Evolutionary conservation across 2,113 vertebrate species (phyloP).

Genomic region (Hippocampus comes): DNA sequence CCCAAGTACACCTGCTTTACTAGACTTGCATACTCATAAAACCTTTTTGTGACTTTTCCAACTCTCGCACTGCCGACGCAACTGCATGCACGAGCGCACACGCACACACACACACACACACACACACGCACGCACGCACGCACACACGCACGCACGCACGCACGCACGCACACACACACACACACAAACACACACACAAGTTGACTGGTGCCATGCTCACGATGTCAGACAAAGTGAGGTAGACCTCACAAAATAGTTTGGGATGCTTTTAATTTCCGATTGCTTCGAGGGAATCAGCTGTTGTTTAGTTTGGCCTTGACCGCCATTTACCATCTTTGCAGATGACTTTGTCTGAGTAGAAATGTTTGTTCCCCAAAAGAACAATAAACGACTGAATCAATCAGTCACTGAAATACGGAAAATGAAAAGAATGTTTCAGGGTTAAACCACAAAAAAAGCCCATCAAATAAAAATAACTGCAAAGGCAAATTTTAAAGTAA

Average conservation of each 20-base stretch:
- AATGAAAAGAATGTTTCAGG: no score
- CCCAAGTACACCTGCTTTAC: constrained; percentile 64
- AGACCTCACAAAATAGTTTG: background rate
- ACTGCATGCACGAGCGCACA: constrained; percentile 2
- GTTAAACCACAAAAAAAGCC: no score
- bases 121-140: background rate
- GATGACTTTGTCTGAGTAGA: background rate
- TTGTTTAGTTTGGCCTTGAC: background rate
- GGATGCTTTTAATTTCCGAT: constrained; percentile 2
- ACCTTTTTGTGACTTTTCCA: constrained; percentile 47
- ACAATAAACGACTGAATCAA: background rate
- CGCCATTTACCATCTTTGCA: background rate
- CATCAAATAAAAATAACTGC: no score
- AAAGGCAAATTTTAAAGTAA: background rate
- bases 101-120: background rate
- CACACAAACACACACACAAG: background rate
- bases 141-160: background rate
- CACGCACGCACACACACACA: background rate
- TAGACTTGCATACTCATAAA: constrained; percentile 62
- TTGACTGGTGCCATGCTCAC: background rate
- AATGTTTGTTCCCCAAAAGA: background rate
- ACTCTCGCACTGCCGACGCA: constrained; percentile 19
- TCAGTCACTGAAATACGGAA: background rate
- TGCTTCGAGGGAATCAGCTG: background rate
- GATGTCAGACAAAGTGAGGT: constrained; percentile 2